Conservation (phyloP, 1,140 invertebrate genomes). For the Polypedilum vanderplanki region DNA sequence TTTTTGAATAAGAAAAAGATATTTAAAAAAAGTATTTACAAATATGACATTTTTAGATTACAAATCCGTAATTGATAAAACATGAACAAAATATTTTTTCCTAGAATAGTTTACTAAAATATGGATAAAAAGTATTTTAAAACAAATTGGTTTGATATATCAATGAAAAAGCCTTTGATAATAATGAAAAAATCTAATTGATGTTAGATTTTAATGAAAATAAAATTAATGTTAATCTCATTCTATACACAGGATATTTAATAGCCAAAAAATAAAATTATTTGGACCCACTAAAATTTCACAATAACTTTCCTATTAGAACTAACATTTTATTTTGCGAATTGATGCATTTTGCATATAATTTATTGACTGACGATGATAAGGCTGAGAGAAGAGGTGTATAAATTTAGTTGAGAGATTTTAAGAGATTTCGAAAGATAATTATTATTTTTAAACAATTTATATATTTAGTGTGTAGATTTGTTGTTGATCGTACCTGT, state of each 20-base stretch:
- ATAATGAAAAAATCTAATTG: no score
- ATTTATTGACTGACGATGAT: background rate
- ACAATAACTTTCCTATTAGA: background rate
- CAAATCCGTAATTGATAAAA: background rate
- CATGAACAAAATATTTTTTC: no score
- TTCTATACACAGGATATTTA: background rate
- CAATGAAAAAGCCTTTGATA: no score
- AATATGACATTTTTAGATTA: no score
- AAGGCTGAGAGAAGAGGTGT: background rate
- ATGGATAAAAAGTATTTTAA: no score
- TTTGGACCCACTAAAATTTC: background rate
- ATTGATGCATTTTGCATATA: background rate
- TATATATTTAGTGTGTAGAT: conserved; percentile 10
- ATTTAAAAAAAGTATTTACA: background rate
- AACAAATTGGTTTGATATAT: no score
- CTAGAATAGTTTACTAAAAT: no score
- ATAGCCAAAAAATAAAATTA: background rate
- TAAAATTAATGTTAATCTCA: no score
- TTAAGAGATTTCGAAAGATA: background rate
- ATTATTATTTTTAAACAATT: background rate
- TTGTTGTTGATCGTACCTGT: conserved; percentile 27
- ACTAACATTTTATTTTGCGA: no score
- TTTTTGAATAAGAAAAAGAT: background rate
- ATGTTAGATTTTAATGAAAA: no score
- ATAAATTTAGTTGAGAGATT: background rate